These are phyloP conservation scores for Coenonympha arcania DNA, from an alignment of 2,888 invertebrate species.

Conservation along the genomic window DNA sequence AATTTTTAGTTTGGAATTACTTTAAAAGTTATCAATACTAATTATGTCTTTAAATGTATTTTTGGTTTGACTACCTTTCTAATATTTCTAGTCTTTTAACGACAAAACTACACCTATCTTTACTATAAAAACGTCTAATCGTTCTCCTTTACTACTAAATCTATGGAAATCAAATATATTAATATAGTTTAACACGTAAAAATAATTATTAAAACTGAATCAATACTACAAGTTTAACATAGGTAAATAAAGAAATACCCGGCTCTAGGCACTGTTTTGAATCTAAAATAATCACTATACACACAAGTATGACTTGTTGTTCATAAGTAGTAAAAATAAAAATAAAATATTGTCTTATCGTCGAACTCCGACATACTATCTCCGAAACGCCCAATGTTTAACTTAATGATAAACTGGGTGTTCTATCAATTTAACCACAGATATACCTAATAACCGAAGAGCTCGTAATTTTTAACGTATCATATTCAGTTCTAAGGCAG, in stretches of 20 bases:
- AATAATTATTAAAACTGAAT: background rate
- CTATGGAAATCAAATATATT: no score
- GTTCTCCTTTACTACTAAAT: background rate
- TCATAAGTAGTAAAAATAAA: no score
- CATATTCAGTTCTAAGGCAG: no score
- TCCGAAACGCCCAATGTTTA: no score
- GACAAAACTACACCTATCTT: slow-evolving; percentile 5
- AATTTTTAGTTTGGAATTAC: slow-evolving; percentile 6
- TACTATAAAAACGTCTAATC: background rate
- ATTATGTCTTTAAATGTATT: slow-evolving; percentile 4
- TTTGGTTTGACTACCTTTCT: background rate
- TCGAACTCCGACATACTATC: no score
- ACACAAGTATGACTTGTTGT: no score
- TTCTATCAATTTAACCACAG: no score
- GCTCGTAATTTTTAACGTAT: no score
- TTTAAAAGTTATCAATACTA: slow-evolving; percentile 5
- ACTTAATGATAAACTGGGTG: no score
- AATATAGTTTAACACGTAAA: background rate
- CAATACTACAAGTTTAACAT: background rate
- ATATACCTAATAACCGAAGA: no score
- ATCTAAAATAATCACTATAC: no score
- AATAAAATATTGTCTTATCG: no score
- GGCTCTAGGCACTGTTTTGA: background rate
- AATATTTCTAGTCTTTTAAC: background rate
- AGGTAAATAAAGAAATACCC: background rate